Evolutionary conservation across 1,140 invertebrate species (phyloP), one percentile per base, ranked within the genome.

Genomic region (Cheumatopsyche charites): DNA sequence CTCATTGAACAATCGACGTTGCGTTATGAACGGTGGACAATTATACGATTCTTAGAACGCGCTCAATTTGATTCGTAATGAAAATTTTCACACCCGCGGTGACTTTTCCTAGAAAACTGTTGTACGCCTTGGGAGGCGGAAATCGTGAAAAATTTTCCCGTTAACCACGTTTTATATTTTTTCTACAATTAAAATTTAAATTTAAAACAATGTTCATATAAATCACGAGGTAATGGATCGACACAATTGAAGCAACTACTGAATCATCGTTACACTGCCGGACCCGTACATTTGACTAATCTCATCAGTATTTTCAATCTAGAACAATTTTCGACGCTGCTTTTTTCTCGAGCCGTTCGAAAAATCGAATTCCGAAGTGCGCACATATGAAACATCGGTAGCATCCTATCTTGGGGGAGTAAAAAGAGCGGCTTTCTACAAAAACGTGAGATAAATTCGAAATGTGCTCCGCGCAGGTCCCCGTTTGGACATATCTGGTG

Each of bases 11-110:
- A 52, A 52, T 52, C 19, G 47, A 52, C 9, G 15, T 17, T 17
- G 47, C 13, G 47, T 52, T 58, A 25, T 58, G 23, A 23, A 26
- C 55, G 55, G 55, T 21, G 4, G 55, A 58, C 55, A 58, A 58
- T 58, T 25, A 58, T 58, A 58, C 55, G 55, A 58, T 58, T 58
- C 55, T 58, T 7, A 17, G 55, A 58, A 58, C 23, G 55, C 19
- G 19, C 25, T 58, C 55, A 26, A 58, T 58, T 58, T 58, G 25
- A 13, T 58, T 58, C 21, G 2, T 47, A 19, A 12, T 13, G 55
- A 25, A n/a, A 19, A 52, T 58, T 58, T 58, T 58, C 55, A 58
- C 23, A 25, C 55, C 21, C 55, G 29, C 47, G 19, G 19, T 52
- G 19, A 15, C 12, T 25, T 58, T 58, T 58, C 55, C 55, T 13